phyloP scores from a whole-genome alignment of 2,113 vertebrate species.

The Semnopithecus entellus region DNA sequence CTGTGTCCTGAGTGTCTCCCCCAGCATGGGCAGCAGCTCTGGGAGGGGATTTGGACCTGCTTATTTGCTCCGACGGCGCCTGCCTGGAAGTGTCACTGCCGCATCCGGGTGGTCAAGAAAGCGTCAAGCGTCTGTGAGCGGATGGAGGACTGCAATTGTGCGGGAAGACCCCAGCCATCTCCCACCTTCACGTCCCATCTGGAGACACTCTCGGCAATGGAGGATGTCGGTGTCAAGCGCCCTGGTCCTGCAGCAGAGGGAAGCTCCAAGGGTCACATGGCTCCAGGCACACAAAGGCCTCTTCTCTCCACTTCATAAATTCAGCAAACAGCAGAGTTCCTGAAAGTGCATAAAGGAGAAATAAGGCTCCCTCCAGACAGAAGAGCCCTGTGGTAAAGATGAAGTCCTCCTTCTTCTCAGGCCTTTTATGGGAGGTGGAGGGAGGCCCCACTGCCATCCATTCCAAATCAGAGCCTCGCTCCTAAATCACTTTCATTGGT shows the following conservation, averaged over 20 bases:
- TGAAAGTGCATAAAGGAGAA: slow-evolving; percentile 72
- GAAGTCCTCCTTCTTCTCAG: slow-evolving; percentile 67
- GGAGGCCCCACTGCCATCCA: slow-evolving; percentile 23
- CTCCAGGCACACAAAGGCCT: slow-evolving; percentile 13
- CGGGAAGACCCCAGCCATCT: fast-evolving
- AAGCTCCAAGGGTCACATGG: slow-evolving; percentile 43
- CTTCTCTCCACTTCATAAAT: slow-evolving; percentile 76
- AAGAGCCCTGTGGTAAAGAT: slow-evolving; percentile 55
- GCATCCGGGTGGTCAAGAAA: fast-evolving
- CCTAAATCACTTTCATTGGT: slow-evolving; percentile 59
- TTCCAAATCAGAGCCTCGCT: slow-evolving; percentile 15
- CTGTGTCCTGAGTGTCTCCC: fast-evolving
- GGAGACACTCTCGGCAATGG: fast-evolving
- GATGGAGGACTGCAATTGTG: fast-evolving
- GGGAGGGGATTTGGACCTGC: fast-evolving
- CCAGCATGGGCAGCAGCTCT: fast-evolving
- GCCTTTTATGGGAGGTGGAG: slow-evolving; percentile 63
- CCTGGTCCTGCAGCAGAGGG: neutral
- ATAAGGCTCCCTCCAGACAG: slow-evolving; percentile 79
- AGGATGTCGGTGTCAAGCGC: fast-evolving
- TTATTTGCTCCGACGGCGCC: fast-evolving
- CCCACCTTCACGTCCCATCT: fast-evolving
- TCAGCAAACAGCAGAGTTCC: slow-evolving; percentile 67
- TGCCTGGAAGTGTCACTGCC: fast-evolving
- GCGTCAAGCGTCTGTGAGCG: fast-evolving